Conservation (phyloP, 2,797 vertebrate species). For the Myoxocephalus aenaeus region DNA sequence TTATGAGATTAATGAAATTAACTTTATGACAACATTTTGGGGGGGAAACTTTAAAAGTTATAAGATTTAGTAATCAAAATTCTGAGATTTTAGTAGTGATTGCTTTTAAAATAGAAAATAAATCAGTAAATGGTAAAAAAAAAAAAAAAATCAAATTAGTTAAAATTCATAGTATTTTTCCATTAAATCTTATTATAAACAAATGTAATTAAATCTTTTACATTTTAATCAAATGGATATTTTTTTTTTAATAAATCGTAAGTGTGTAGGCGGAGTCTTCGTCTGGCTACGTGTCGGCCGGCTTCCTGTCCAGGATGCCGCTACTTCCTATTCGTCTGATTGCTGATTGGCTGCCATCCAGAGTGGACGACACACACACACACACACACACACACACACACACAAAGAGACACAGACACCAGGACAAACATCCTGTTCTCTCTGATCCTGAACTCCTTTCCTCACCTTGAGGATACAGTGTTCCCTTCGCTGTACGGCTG, state of each 20-base stretch:
- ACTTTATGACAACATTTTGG: no score
- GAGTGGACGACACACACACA: constrained; percentile 24
- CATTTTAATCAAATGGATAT: no score
- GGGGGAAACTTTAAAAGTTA: no score
- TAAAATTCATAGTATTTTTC: background rate
- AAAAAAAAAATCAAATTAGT: no score
- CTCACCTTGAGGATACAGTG: constrained; percentile 37
- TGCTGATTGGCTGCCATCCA: constrained; percentile 74
- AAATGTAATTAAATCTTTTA: background rate
- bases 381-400: no score
- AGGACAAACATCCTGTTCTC: constrained; percentile 77
- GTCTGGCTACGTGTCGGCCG: constrained; percentile 55
- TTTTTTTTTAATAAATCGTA: no score
- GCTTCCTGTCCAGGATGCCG: constrained; percentile 64
- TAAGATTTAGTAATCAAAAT: no score
- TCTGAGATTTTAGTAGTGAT: no score
- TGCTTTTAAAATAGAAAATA: no score
- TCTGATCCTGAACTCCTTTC: constrained; percentile 45
- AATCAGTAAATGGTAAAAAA: no score
- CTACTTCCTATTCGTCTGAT: constrained; percentile 68
- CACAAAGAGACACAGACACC: constrained; percentile 28
- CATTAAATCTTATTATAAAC: background rate
- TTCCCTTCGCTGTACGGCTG: no score
- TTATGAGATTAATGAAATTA: background rate
- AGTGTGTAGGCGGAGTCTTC: background rate